Evolutionary conservation across 2,797 vertebrate species (phyloP).

Genomic region (Melanotaenia maccullochi): DNA sequence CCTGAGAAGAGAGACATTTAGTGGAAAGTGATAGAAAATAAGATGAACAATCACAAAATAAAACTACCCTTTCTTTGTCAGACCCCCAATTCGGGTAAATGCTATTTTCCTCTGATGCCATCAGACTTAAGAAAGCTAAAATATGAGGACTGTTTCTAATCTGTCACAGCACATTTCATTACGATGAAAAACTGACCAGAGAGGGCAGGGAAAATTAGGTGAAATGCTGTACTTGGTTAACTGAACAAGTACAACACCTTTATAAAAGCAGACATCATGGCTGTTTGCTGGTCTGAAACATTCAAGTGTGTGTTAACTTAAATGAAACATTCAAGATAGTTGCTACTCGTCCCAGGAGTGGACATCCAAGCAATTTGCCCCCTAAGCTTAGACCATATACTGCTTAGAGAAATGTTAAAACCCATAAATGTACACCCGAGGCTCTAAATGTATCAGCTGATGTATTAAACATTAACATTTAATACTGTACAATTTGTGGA

Average conservation of each 20-base stretch:
- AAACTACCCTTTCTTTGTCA: neutral
- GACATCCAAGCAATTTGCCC: neutral
- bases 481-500: neutral
- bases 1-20: conserved; percentile 44
- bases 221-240: neutral
- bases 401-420: neutral
- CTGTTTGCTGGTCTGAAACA: too few relatives aligned
- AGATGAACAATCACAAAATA: neutral
- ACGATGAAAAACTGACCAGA: neutral
- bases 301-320: too few relatives aligned
- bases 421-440: neutral
- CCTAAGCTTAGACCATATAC: neutral
- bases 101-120: neutral
- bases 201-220: neutral
- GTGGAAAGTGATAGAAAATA: neutral
- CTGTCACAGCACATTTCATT: too few relatives aligned
- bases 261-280: too few relatives aligned
- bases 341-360: neutral
- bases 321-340: neutral
- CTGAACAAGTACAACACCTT: too few relatives aligned
- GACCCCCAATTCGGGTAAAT: neutral
- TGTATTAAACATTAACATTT: neutral
- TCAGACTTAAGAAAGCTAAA: neutral
- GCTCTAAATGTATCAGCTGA: neutral
- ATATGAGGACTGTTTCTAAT: neutral